These are phyloP conservation scores for Pollimyrus isidori DNA, from an alignment of 2,113 vertebrate species.

Conservation along the genomic window DNA sequence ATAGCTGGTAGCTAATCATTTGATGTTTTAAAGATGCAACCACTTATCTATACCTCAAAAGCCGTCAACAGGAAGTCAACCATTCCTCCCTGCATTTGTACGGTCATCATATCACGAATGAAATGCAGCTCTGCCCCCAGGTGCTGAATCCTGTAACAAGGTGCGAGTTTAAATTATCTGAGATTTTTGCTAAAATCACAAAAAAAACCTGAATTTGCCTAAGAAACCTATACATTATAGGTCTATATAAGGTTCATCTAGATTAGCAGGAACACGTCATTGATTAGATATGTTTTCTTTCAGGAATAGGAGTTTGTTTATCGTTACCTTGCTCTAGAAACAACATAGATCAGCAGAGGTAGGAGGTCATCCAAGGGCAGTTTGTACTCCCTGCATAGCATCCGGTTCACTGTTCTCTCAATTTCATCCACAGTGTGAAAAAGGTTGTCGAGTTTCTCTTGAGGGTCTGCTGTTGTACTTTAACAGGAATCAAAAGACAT, in stretches of 20 bases:
- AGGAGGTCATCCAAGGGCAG: conserved; percentile 11
- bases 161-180: background rate
- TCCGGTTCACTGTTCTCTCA: background rate
- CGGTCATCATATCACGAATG: background rate
- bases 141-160: conserved; percentile 4
- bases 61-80: background rate
- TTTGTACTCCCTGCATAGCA: background rate
- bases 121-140: conserved; percentile 7
- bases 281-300: background rate
- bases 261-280: background rate
- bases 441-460: background rate
- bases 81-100: background rate
- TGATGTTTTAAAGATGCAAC: background rate
- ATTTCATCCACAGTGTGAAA: conserved; percentile 2
- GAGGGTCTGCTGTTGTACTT: conserved; percentile 6
- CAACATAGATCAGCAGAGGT: conserved; percentile 6
- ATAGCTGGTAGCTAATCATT: background rate
- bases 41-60: background rate
- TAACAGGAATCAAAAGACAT: background rate
- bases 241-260: background rate
- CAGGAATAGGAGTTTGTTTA: background rate
- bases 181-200: background rate
- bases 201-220: background rate
- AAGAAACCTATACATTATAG: background rate
- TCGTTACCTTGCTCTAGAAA: conserved; percentile 9